phyloP scores from a whole-genome alignment of 2,113 vertebrate genomes.

The Hystrix cristata region DNA sequence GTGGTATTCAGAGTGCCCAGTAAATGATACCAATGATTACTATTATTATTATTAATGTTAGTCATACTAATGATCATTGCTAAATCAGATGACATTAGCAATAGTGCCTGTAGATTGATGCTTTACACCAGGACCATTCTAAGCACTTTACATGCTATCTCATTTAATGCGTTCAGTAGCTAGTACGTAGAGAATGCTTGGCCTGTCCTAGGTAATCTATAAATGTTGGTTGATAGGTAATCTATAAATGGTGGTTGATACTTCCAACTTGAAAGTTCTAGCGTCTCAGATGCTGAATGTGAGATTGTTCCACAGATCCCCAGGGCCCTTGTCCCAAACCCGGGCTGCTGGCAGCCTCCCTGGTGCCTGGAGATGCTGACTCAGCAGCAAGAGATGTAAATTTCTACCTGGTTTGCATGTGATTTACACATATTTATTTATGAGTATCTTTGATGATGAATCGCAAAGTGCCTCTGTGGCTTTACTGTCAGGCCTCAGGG shows the following conservation, averaged over 20 bases:
- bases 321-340: slow-evolving; percentile 7
- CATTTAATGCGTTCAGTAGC: neutral
- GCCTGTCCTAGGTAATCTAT: neutral
- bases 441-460: slow-evolving; percentile 79
- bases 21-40: neutral
- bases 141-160: neutral
- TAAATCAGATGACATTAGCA: neutral
- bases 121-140: neutral
- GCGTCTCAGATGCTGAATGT: slow-evolving; percentile 29
- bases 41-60: neutral
- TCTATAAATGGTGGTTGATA: neutral
- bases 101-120: neutral
- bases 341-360: slow-evolving; percentile 13
- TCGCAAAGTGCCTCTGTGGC: slow-evolving; percentile 67
- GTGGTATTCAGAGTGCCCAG: neutral
- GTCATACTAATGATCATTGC: neutral
- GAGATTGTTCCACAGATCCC: neutral
- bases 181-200: neutral
- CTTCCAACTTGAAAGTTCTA: neutral
- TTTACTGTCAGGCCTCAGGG: slow-evolving; percentile 64
- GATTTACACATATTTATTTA: slow-evolving; percentile 81
- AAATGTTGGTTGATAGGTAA: neutral
- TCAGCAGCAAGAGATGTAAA: slow-evolving; percentile 74
- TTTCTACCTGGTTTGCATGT: slow-evolving; percentile 77
- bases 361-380: slow-evolving; percentile 68